phyloP scores from a whole-genome alignment of 2,797 vertebrate genomes.

The Chelon auratus region DNA sequence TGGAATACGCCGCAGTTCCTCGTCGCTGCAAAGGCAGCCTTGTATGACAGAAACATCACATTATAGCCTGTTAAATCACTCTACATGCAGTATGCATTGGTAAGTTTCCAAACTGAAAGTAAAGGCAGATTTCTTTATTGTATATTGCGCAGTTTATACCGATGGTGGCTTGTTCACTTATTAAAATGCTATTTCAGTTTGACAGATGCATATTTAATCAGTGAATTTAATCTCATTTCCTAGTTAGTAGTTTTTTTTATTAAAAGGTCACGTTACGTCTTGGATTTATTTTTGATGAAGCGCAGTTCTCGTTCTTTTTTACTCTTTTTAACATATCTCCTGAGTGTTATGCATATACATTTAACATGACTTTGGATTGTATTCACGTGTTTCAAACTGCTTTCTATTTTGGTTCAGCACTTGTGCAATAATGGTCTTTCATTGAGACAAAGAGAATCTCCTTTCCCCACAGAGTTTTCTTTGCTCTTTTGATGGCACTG shows the following conservation, averaged over 20 bases:
- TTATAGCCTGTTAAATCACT: not conserved
- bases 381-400: too few relatives aligned
- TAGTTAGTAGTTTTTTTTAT: not conserved
- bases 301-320: too few relatives aligned
- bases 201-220: not conserved
- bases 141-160: too few relatives aligned
- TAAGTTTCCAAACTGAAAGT: not conserved
- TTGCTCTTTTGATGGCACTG: slow-evolving; percentile 23
- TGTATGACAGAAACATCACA: not conserved
- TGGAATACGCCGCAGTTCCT: not conserved
- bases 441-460: slow-evolving; percentile 14
- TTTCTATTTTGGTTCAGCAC: not conserved
- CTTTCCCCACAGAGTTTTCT: slow-evolving; percentile 3
- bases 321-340: too few relatives aligned
- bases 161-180: not conserved
- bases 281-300: too few relatives aligned
- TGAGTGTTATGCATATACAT: too few relatives aligned
- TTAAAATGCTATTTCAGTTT: not conserved
- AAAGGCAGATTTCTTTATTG: too few relatives aligned
- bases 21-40: not conserved
- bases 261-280: too few relatives aligned
- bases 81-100: not conserved
- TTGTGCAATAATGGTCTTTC: not conserved
- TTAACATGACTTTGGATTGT: too few relatives aligned
- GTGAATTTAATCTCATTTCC: not conserved